Conservation (phyloP, 2,888 invertebrate genomes). For the Fabriciana adippe region DNA sequence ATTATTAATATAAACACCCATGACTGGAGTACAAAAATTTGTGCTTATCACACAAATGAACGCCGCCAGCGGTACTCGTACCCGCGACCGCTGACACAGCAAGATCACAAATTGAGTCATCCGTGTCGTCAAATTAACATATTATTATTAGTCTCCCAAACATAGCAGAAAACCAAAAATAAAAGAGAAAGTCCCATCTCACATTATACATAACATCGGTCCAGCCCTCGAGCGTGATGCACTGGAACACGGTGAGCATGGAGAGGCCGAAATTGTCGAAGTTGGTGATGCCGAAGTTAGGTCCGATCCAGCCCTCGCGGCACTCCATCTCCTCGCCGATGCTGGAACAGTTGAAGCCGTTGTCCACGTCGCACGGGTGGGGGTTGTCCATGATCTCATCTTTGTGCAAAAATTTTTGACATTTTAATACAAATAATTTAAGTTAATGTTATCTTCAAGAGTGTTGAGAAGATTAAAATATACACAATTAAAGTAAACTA, state of each 20-base stretch:
- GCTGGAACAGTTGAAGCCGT: conserved; percentile 86
- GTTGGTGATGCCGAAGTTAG: conserved; percentile 98
- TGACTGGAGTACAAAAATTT: too few relatives aligned
- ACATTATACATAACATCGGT: conserved; percentile 98
- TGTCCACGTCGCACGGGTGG: conserved; percentile 91
- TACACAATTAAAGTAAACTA: too few relatives aligned
- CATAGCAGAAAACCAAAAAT: background rate
- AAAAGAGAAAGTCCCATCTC: conserved; percentile 58
- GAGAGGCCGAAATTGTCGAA: conserved; percentile 99
- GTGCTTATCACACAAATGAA: too few relatives aligned
- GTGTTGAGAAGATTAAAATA: too few relatives aligned
- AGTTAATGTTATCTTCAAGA: too few relatives aligned
- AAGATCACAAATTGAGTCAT: background rate
- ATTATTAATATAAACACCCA: too few relatives aligned
- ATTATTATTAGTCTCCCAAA: too few relatives aligned
- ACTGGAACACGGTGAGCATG: conserved; percentile 99
- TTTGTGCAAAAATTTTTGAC: conserved; percentile 52
- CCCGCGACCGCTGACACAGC: background rate
- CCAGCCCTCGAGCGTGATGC: conserved; percentile 99
- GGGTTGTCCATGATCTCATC: conserved; percentile 92
- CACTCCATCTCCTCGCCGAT: conserved; percentile 85
- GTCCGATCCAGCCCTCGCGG: conserved; percentile 91
- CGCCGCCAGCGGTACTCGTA: too few relatives aligned
- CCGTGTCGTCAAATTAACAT: background rate
- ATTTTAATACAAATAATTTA: background rate